Conservation (phyloP, 2,113 vertebrate species). For the Neodontobutis hainanensis region DNA sequence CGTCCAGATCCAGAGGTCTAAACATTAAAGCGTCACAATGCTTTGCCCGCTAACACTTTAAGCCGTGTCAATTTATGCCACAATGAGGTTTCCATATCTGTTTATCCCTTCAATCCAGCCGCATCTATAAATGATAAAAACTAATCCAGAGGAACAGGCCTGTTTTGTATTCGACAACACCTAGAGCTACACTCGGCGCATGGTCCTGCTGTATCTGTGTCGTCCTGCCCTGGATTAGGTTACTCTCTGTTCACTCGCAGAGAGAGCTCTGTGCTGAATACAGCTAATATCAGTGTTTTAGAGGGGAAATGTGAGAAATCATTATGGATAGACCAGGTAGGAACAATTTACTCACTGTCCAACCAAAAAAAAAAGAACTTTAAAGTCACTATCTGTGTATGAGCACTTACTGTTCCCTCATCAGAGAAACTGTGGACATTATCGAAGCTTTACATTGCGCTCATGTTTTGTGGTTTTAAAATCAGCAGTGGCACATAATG, state of each 20-base stretch:
- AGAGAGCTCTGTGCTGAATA: slow-evolving; percentile 5
- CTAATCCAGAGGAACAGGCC: slow-evolving; percentile 54
- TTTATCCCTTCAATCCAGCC: slow-evolving; percentile 69
- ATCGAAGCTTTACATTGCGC: too few species aligned
- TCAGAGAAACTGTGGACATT: too few species aligned
- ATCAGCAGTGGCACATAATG: too few species aligned
- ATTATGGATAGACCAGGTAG: too few species aligned
- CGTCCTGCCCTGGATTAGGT: slow-evolving; percentile 46
- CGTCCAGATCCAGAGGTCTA: slow-evolving; percentile 46
- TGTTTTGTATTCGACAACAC: slow-evolving; percentile 66
- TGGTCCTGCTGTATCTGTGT: slow-evolving; percentile 31
- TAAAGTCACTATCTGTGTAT: too few species aligned
- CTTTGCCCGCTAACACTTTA: slow-evolving; percentile 45
- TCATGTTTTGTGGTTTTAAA: too few species aligned
- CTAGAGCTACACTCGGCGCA: slow-evolving; percentile 25
- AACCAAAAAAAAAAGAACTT: too few species aligned
- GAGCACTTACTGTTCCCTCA: too few species aligned
- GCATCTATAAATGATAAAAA: slow-evolving; percentile 61
- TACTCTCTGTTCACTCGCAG: slow-evolving; percentile 47
- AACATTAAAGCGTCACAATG: slow-evolving; percentile 39
- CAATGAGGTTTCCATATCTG: slow-evolving; percentile 61
- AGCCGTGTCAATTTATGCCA: slow-evolving; percentile 49
- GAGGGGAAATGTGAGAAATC: too few species aligned
- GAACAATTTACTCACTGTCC: too few species aligned
- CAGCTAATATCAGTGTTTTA: too few species aligned